Evolutionary conservation across 2,113 vertebrate species (phyloP).

Genomic region (Neolamprologus sp.): DNA sequence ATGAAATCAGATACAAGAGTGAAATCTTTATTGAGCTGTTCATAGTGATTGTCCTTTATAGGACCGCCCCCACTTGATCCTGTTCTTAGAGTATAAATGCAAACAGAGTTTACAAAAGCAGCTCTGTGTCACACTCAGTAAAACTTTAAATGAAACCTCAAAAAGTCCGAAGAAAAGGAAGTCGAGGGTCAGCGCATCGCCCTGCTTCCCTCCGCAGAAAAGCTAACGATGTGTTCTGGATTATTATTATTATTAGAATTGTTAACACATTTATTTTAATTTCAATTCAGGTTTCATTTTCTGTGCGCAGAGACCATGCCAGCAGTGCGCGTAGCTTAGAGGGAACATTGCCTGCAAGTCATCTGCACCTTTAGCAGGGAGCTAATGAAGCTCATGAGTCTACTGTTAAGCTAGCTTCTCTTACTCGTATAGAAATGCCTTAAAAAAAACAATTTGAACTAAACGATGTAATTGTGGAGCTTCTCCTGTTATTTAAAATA

Average conservation of each 20-base stretch:
- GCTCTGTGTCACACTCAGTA: background rate
- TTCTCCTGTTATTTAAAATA: background rate
- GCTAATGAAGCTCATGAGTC: background rate
- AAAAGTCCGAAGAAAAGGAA: background rate
- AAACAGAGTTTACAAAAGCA: background rate
- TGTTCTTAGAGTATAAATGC: background rate
- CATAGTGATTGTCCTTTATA: background rate
- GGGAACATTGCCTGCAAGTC: background rate
- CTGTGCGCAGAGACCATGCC: too few species aligned
- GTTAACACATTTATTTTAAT: too few species aligned
- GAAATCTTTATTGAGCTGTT: background rate
- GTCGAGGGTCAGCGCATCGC: background rate
- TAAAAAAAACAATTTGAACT: background rate
- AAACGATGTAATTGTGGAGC: background rate
- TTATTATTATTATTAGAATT: too few species aligned
- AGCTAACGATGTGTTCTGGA: background rate
- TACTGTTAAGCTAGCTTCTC: background rate
- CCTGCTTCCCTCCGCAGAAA: accelerated
- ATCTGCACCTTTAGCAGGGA: background rate
- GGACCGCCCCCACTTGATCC: background rate
- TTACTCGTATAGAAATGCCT: accelerated
- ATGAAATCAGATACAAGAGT: background rate
- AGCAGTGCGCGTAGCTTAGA: background rate
- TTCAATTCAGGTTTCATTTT: too few species aligned
- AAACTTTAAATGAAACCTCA: accelerated